These are phyloP conservation scores for Lophochroa leadbeateri DNA, from an alignment of 2,113 vertebrate species.

Conservation along the genomic window DNA sequence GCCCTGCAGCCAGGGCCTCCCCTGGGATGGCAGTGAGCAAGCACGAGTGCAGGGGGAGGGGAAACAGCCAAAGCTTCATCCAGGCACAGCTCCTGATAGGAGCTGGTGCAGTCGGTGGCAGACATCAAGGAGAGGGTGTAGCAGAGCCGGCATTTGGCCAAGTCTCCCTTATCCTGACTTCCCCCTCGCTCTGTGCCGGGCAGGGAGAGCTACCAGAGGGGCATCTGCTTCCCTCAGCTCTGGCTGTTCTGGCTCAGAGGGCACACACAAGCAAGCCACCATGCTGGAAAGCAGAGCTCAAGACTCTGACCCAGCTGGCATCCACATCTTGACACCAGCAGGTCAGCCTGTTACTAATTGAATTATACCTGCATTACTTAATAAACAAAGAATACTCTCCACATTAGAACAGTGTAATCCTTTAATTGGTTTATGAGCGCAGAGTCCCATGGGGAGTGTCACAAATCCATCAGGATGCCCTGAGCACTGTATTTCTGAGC, in stretches of 20 bases:
- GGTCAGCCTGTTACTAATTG: slow-evolving; percentile 43
- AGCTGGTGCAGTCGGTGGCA: neutral
- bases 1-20: neutral
- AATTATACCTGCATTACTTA: slow-evolving; percentile 63
- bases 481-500: slow-evolving; percentile 19
- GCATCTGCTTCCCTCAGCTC: neutral
- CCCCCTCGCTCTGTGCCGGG: accelerated
- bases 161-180: too few species aligned
- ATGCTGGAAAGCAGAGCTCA: neutral
- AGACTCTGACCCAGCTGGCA: neutral
- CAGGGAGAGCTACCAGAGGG: neutral
- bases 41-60: neutral
- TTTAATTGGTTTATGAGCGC: slow-evolving; percentile 59
- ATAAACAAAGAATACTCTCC: slow-evolving; percentile 49
- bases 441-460: slow-evolving; percentile 26
- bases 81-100: neutral
- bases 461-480: slow-evolving; percentile 64
- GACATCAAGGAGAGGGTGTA: neutral
- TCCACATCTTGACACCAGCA: slow-evolving; percentile 14
- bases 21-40: neutral
- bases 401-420: slow-evolving; percentile 49
- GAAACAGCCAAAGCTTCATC: neutral
- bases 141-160: neutral
- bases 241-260: accelerated
- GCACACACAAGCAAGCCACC: accelerated